Base-by-base conservation (phyloP, 2,797 vertebrate genomes). In the Cyclopterus lumpus region DNA sequence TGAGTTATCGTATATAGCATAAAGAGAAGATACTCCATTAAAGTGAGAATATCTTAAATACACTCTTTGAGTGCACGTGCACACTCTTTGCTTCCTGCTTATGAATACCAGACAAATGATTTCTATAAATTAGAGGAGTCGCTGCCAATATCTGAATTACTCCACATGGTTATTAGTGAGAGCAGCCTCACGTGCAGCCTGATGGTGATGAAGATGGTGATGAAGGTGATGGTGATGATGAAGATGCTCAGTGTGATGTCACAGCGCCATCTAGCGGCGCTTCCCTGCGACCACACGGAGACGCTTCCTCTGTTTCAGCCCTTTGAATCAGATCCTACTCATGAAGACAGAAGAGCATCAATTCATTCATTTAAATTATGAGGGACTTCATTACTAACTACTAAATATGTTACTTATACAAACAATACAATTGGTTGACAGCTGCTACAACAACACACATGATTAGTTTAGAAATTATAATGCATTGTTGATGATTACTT, bases 251-350 rank as follows among this genome's bases (percentile, higher is more conserved):
- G 1, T 51, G 65, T 76, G 63, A 30, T 51, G 63, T 66, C 22
- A 49, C 26, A 66, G 32, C 84, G 1, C 89, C 85, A 88, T 71
- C 91, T 86, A 84, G 82, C 83, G 91, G 3, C 18, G 0, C 0
- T 22, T 71, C 9, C 9, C 8, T 55, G 1, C 0, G 82, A 70
- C 82, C 76, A 46, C 84, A 82, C 3, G 0, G 0, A 9, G 1
- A n/a, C 3, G 2, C 63, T n/a, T 24, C 30, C 32, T 24, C n/a
- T 1, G 53, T 49, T 55, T 1, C 2, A 26, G 5, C 6, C 38
- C 16, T 22, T 44, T 18, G 51, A 15, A 26, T 12, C 0, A 60
- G 12, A 22, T 38, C 30, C 34, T 51, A 7, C 22, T 36, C 2
- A n/a, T 5, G 26, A 48, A 48, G 30, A 14, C 1, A 5, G 61